Base-by-base conservation (phyloP, 2,888 invertebrate species). In the Drosophila setosimentum region DNA sequence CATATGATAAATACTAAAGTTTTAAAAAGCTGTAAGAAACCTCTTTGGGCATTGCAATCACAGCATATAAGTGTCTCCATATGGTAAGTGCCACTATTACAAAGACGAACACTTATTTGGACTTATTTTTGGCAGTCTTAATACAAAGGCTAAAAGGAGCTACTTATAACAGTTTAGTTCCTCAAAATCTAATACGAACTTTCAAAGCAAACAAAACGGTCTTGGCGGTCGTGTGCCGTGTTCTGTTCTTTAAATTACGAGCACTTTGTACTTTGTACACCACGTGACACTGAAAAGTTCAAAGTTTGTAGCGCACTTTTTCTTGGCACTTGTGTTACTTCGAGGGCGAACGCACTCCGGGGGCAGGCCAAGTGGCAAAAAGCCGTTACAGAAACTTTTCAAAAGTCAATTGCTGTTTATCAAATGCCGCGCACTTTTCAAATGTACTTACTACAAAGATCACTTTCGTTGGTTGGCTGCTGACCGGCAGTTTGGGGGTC, bases 391-490 rank as follows among this genome's bases (percentile, higher is more conserved):
- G 29, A 54, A 69, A 59, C 49, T 74, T 68, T 55, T 50, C 67
- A 57, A 80, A 71, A 78, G 80, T 78, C 67, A 76, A 76, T 50
- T 32, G 76, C 27, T 80, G 71, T 80, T 61, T 30, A 21, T 29
- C 18, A 51, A 55, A 51, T 32, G 74, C 54, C n/a, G 60, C 68
- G 65, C 71, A 67, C 65, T 53, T 72, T 48, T 53, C 42, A 57
- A 42, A 37, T 55, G 57, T 70, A 70, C 78, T 73, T 73, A 62
- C 67, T 49, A 30, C 45, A 42, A 8, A 48, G 55, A 67, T 60
- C 59, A 73, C 27, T 50, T 42, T 68, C 53, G 51, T 24, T 68
- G 40, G 30, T 13, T 18, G 51, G 30, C 29, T 29, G 64, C 29
- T 32, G 68, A 51, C 35, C 5, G 40, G 16, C 45, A 24, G 59